Percentiles rank a stretch among this genome's conserved stretches.
Evolutionary conservation across 2,888 invertebrate species (phyloP).

Genomic region (Schizotus pectinicornis): DNA sequence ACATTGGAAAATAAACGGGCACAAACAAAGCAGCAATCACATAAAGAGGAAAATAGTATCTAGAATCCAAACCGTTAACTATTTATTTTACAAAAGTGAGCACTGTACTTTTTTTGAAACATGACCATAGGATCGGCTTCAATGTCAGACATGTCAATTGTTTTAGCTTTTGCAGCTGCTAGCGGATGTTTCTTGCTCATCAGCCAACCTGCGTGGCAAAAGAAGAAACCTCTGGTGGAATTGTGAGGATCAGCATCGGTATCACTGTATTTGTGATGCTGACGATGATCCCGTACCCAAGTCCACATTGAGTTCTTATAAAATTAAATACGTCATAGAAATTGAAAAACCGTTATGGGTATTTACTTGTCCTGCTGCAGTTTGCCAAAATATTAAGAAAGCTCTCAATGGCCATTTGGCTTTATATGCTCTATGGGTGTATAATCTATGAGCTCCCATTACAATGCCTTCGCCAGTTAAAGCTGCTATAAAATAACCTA

Average conservation of each 20-base stretch:
- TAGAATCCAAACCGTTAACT: constrained; percentile 56
- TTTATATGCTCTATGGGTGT: constrained; percentile 80
- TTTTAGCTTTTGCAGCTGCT: constrained; percentile 68
- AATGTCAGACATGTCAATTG: constrained; percentile 79
- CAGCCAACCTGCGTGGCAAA: constrained; percentile 87
- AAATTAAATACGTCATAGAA: constrained; percentile 10
- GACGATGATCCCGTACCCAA: constrained; percentile 82
- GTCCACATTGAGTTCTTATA: constrained; percentile 74
- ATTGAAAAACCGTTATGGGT: background rate
- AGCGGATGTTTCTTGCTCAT: constrained; percentile 79
- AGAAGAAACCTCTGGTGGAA: constrained; percentile 82
- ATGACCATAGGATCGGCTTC: constrained; percentile 73
- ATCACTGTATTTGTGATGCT: constrained; percentile 80
- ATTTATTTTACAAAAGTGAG: background rate
- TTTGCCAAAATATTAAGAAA: constrained; percentile 69
- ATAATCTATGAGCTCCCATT: constrained; percentile 83
- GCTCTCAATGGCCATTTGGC: constrained; percentile 69
- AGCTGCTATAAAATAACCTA: constrained; percentile 44
- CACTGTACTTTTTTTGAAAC: constrained; percentile 75
- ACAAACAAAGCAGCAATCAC: constrained; percentile 65
- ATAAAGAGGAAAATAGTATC: constrained; percentile 70
- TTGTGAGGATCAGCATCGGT: constrained; percentile 83
- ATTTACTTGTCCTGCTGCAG: constrained; percentile 77
- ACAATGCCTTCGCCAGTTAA: constrained; percentile 69
- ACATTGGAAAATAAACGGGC: constrained; percentile 70